Percentiles rank a stretch among this genome's conserved stretches.
phyloP scores from a whole-genome alignment of 2,888 invertebrate species.

The Eurytoma adleriae region DNA sequence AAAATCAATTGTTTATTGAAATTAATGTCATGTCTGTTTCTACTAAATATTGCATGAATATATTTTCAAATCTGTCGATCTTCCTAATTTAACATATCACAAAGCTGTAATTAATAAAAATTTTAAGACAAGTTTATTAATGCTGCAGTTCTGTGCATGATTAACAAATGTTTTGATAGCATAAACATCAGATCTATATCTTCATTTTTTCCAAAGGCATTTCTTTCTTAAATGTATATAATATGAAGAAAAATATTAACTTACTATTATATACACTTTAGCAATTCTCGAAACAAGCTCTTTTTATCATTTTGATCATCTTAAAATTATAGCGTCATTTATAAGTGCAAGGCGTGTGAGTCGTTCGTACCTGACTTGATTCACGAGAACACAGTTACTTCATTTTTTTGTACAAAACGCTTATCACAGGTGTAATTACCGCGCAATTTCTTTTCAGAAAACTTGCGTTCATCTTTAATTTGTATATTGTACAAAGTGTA shows the following conservation, averaged over 20 bases:
- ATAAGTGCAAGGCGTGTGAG: not conserved
- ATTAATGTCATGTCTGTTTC: no score
- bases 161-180: conserved; percentile 8
- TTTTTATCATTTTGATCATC: not conserved
- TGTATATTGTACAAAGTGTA: not conserved
- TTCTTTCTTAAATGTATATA: no score
- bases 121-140: not conserved
- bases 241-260: no score
- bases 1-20: no score
- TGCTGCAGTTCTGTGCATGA: not conserved
- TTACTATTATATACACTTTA: not conserved
- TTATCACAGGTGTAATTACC: conserved; percentile 36
- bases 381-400: not conserved
- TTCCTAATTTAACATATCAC: not conserved
- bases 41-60: no score
- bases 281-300: not conserved
- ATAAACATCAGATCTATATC: conserved; percentile 14
- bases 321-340: not conserved
- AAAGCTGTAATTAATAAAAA: conserved; percentile 9
- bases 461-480: not conserved
- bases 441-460: not conserved
- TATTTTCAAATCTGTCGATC: not conserved
- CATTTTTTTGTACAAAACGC: conserved; percentile 15
- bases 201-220: not conserved
- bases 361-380: not conserved